A percentile compares a stretch with the other conserved stretches of the same genome.
Evolutionary conservation across 2,888 invertebrate genomes (phyloP).

Genomic region (Lasioglossum marginatum): DNA sequence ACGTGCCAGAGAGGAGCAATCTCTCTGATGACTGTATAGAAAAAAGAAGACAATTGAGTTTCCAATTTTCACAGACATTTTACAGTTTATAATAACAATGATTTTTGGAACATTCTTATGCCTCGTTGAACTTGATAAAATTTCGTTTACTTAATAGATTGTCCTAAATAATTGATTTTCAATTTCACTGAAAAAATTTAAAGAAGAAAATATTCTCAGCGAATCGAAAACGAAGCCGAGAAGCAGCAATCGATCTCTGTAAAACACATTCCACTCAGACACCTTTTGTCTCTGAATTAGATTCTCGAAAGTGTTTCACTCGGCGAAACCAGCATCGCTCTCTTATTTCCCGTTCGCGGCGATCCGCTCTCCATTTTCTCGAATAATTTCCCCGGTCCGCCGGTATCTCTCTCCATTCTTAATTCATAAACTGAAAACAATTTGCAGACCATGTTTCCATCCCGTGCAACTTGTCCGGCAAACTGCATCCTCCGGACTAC

Average conservation of each 20-base stretch:
- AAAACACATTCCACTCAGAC: neutral
- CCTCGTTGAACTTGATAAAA: no score
- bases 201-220: no score
- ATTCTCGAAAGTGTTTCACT: neutral
- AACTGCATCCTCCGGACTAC: neutral
- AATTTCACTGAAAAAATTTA: no score
- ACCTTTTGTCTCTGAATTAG: neutral
- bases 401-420: neutral
- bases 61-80: neutral
- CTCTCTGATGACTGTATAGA: neutral
- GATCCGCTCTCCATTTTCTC: neutral
- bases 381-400: neutral
- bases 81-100: no score
- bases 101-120: no score
- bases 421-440: slow-evolving; percentile 9
- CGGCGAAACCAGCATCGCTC: neutral
- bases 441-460: neutral
- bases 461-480: neutral
- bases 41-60: neutral
- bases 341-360: neutral
- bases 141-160: no score
- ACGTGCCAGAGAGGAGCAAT: neutral
- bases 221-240: neutral
- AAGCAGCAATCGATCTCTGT: neutral
- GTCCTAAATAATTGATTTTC: no score